Percentiles rank a stretch among this genome's conserved stretches.
Evolutionary conservation across 2,888 invertebrate genomes (phyloP).

Genomic region (Litoditis marina): DNA sequence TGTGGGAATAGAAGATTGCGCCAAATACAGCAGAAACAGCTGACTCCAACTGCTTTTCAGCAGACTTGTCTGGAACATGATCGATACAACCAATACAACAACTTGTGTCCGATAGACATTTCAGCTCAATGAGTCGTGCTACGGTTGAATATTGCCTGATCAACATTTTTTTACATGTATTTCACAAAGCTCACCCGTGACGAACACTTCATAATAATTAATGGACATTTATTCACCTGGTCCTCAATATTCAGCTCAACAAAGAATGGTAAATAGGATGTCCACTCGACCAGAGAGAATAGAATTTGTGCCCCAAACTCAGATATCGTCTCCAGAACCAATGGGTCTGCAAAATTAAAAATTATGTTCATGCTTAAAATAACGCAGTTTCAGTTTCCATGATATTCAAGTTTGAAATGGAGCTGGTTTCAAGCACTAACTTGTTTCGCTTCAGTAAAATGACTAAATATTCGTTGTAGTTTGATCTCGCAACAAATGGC

Average conservation of each 20-base stretch:
- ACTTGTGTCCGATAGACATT: too few species aligned
- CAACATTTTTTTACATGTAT: too few species aligned
- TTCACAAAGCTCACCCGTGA: not conserved
- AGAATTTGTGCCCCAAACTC: conserved; percentile 16
- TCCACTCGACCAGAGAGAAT: conserved; percentile 16
- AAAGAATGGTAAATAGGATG: conserved; percentile 15
- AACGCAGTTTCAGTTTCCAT: not conserved
- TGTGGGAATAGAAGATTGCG: conserved; percentile 9
- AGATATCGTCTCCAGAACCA: not conserved
- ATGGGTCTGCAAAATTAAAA: not conserved
- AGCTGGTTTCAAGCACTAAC: too few species aligned
- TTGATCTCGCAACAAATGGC: too few species aligned
- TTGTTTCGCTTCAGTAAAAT: too few species aligned
- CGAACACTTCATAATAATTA: too few species aligned
- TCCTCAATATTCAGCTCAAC: conserved; percentile 8
- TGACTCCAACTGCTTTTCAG: conserved; percentile 19
- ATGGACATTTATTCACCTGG: conserved; percentile 14
- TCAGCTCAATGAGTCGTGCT: too few species aligned
- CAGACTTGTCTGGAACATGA: conserved; percentile 8
- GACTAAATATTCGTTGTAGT: too few species aligned
- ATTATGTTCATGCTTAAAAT: not conserved
- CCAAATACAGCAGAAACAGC: conserved; percentile 11
- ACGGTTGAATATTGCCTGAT: too few species aligned
- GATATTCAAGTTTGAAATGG: too few species aligned
- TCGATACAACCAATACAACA: too few species aligned